These are phyloP conservation scores for Caenorhabditis sp. DNA, from an alignment of 2,888 invertebrate species.

Conservation along the genomic window DNA sequence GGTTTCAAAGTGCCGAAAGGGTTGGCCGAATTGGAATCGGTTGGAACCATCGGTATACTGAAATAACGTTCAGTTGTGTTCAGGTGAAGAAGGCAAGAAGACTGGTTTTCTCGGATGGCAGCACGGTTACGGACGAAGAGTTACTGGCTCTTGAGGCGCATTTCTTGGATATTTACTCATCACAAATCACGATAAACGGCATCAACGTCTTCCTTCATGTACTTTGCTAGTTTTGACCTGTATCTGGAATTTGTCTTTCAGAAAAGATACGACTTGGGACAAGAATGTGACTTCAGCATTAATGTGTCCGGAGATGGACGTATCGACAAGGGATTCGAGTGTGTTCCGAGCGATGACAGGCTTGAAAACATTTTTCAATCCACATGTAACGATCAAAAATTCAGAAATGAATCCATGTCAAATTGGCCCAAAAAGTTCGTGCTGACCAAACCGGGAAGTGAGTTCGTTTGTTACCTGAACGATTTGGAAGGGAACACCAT, in stretches of 20 bases:
- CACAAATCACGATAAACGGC: background rate
- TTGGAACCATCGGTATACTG: background rate
- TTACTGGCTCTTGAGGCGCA: background rate
- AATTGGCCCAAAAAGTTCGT: background rate
- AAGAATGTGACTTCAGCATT: background rate
- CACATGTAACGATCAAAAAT: background rate
- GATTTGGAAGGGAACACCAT: too few species aligned
- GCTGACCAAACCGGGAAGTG: background rate
- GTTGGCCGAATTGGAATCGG: background rate
- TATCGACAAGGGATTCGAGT: background rate
- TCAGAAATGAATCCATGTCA: background rate
- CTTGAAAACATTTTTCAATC: too few species aligned
- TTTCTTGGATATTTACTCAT: background rate
- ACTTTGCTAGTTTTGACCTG: background rate
- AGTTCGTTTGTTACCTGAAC: background rate
- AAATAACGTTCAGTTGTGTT: background rate
- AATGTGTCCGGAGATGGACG: background rate
- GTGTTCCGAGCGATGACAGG: too few species aligned
- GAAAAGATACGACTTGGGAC: background rate
- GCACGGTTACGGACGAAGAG: background rate
- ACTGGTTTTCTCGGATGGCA: background rate
- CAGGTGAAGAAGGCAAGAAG: background rate
- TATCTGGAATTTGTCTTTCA: too few species aligned
- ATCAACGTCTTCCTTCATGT: background rate
- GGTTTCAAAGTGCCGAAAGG: background rate